These are phyloP conservation scores for Rhynchomys soricoides DNA, from an alignment of 2,113 vertebrate genomes.

Conservation along the genomic window DNA sequence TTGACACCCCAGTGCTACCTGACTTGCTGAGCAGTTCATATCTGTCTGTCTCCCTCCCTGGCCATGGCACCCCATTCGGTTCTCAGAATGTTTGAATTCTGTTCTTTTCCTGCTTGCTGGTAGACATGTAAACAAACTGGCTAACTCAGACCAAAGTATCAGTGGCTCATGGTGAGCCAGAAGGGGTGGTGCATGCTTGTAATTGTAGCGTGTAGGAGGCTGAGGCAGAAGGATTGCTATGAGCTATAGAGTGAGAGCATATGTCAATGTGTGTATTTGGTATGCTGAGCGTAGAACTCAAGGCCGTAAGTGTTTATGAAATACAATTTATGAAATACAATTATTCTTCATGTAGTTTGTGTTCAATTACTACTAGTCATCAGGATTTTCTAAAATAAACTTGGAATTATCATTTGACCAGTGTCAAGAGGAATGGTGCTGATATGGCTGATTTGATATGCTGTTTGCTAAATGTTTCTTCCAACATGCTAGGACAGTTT, in stretches of 20 bases:
- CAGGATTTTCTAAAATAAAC: background rate
- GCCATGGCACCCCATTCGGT: background rate
- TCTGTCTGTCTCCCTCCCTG: rapidly evolving
- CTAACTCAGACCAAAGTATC: background rate
- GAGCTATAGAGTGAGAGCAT: background rate
- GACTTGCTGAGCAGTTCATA: background rate
- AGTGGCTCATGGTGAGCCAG: background rate
- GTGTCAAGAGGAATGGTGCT: background rate
- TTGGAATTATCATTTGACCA: background rate
- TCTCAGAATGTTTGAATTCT: background rate
- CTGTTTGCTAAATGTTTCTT: background rate
- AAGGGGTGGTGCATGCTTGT: too few relatives aligned
- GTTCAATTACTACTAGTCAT: background rate
- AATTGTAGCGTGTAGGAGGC: background rate
- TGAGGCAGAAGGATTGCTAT: background rate
- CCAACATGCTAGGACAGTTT: background rate
- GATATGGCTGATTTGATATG: background rate
- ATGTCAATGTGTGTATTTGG: background rate
- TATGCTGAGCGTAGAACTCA: background rate
- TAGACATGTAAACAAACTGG: background rate
- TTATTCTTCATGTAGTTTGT: background rate
- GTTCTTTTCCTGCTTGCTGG: background rate
- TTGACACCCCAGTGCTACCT: background rate
- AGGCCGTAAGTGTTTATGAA: background rate
- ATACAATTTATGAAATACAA: background rate